Evolutionary conservation across 2,797 vertebrate genomes (phyloP), one percentile per base, ranked within the genome.

Genomic region (Lacerta bilineata): DNA sequence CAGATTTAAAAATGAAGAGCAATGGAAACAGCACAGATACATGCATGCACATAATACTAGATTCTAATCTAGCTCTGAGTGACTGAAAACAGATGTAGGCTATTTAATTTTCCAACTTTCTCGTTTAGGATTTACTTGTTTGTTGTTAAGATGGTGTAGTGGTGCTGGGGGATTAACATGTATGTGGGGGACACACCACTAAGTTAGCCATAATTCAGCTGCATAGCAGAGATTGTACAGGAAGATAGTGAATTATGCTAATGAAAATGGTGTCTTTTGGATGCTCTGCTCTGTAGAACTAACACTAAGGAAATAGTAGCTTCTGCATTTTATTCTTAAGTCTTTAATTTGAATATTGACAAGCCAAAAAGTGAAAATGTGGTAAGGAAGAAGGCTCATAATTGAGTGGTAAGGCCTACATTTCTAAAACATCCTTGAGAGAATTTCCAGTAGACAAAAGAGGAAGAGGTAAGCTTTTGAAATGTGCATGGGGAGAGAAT

Each of bases 311-410:
- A 79, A 86, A 15, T 2, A 9, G 59, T 20, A 76, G 9, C 39
- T 66, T 69, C 41, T 79, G n/a, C 20, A 74, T 17, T 84, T 75
- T 84, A 69, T 84, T 27, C 59, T 80, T 8, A 33, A 36, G 43
- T 39, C 23, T 20, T 84, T 59, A 41, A 79, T 79, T 74, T 64
- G 18, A 61, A 27, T 43, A 46, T 90, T 75, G 88, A 86, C 20
- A 23, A 8, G 3, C 76, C 25, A 55, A 85, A 39, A 89, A 89
- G 55, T 25, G 39, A 76, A 86, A 75, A 0, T 59, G 66, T 88
- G 69, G 18, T 33, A 80, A 43, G 29, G 23, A 25, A 15, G 4
- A 81, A 71, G 11, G 8, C 20, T 46, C 9, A 23, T 29, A 86
- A 79, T 17, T 46, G 33, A 85, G 41, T 33, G 83, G 78, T 29